These are phyloP conservation scores for Parambassis ranga DNA, from an alignment of 2,797 vertebrate genomes.

Conservation along the genomic window DNA sequence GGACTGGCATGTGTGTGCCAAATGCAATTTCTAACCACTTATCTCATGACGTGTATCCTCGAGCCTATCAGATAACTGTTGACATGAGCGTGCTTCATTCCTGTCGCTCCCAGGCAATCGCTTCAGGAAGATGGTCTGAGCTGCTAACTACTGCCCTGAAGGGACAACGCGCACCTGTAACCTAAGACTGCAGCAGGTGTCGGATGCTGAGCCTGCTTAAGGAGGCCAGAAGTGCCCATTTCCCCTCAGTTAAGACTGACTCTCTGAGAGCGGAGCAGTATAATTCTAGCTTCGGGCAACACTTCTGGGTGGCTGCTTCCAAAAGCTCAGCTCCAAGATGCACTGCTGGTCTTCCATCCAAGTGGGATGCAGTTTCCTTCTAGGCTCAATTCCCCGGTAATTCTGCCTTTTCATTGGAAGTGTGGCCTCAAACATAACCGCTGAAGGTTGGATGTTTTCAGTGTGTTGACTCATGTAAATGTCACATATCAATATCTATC, in stretches of 20 bases:
- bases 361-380: conserved; percentile 41
- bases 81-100: conserved; percentile 21
- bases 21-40: conserved; percentile 7
- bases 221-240: conserved; percentile 62
- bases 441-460: too few species aligned
- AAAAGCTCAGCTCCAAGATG: conserved; percentile 61
- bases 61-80: conserved; percentile 32
- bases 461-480: too few species aligned
- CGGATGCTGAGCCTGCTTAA: conserved; percentile 51
- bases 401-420: conserved; percentile 19
- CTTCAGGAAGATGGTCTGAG: conserved; percentile 35
- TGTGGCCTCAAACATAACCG: background rate
- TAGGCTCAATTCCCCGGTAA: conserved; percentile 34
- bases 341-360: conserved; percentile 51
- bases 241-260: conserved; percentile 63
- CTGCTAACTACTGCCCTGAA: conserved; percentile 56
- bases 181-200: conserved; percentile 60
- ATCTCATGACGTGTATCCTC: conserved; percentile 10
- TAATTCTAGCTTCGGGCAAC: conserved; percentile 71
- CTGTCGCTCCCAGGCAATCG: conserved; percentile 4
- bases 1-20: conserved; percentile 3
- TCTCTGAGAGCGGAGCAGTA: conserved; percentile 50
- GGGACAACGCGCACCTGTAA: conserved; percentile 67
- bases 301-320: conserved; percentile 63
- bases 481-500: too few species aligned